These are phyloP conservation scores for Seriola aureovittata DNA, from an alignment of 2,113 vertebrate genomes.

Conservation along the genomic window DNA sequence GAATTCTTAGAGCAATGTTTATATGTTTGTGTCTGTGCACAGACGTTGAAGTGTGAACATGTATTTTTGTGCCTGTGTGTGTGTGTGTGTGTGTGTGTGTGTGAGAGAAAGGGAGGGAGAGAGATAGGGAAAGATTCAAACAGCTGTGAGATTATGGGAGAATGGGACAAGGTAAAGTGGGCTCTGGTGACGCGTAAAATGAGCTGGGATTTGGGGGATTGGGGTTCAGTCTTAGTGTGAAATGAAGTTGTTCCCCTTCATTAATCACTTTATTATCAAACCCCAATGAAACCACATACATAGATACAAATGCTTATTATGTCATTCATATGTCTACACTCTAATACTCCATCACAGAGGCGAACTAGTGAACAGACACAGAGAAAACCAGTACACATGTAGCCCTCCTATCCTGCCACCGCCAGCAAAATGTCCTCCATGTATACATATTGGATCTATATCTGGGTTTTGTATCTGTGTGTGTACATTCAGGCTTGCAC, in stretches of 20 bases:
- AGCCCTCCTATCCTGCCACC: background rate
- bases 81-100: conserved; percentile 33
- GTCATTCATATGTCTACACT: background rate
- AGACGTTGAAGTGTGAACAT: conserved; percentile 11
- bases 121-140: conserved; percentile 24
- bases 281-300: conserved; percentile 43
- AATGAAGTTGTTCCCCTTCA: conserved; percentile 78
- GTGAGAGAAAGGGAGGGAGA: background rate
- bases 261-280: conserved; percentile 76
- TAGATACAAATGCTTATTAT: conserved; percentile 36
- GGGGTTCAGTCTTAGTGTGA: conserved; percentile 71
- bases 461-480: background rate
- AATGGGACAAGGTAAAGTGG: conserved; percentile 53
- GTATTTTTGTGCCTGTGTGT: background rate
- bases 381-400: background rate
- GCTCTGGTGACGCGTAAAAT: conserved; percentile 77
- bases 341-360: background rate
- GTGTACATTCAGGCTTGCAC: background rate
- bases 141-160: conserved; percentile 62
- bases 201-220: conserved; percentile 78
- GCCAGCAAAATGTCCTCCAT: background rate
- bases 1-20: background rate
- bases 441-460: background rate
- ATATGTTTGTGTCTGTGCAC: conserved; percentile 1
- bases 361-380: conserved; percentile 13